Percentiles rank a stretch among this genome's conserved stretches.
phyloP scores from a whole-genome alignment of 2,797 vertebrate genomes.

The Pelodytes ibericus region DNA sequence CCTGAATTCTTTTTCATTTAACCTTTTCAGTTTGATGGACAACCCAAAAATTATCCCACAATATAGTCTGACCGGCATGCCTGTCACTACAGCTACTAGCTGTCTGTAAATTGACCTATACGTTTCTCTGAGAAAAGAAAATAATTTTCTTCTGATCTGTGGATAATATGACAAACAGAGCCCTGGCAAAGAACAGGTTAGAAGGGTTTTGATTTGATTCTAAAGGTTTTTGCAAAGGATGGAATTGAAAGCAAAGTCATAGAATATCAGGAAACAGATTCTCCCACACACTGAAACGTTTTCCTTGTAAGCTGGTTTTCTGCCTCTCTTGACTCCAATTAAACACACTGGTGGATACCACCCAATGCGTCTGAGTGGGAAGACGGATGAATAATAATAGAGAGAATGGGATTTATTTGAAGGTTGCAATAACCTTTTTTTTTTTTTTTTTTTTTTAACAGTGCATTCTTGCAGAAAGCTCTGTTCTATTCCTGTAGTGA shows the following conservation, averaged over 20 bases:
- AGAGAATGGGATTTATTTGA: slow-evolving; percentile 7
- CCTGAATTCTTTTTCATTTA: too few relatives aligned
- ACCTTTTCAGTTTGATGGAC: too few relatives aligned
- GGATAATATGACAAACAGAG: background rate
- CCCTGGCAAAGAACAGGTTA: background rate
- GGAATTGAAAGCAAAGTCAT: background rate
- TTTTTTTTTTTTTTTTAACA: background rate
- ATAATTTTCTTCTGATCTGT: background rate
- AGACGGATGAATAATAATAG: background rate
- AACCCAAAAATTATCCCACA: too few relatives aligned
- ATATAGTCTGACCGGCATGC: too few relatives aligned
- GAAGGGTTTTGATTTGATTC: background rate
- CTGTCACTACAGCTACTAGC: too few relatives aligned
- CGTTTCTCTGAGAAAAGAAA: too few relatives aligned
- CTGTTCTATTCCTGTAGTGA: background rate
- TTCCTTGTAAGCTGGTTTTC: background rate
- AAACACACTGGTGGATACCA: background rate
- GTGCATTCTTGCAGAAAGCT: background rate
- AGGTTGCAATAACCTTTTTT: background rate
- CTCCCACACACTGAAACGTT: slow-evolving; percentile 15
- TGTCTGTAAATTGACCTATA: too few relatives aligned
- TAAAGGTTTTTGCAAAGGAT: background rate
- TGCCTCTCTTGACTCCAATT: slow-evolving; percentile 15
- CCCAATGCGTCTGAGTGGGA: slow-evolving; percentile 6
- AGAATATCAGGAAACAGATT: slow-evolving; percentile 3